Percentiles rank a stretch among this genome's conserved stretches.
These are phyloP conservation scores for Aricia agestis DNA, from an alignment of 1,140 invertebrate genomes.

Conservation along the genomic window DNA sequence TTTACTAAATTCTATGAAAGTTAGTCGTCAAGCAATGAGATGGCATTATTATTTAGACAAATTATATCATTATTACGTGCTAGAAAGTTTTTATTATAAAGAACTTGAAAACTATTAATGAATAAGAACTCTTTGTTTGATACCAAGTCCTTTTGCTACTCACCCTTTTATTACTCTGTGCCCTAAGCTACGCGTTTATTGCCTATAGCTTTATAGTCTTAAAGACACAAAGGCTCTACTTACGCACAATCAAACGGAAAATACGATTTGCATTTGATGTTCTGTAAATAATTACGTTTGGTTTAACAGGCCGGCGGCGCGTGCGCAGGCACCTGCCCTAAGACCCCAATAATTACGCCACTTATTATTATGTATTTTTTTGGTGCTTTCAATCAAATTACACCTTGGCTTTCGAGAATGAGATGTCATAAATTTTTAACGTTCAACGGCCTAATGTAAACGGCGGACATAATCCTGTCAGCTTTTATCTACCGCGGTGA, in stretches of 20 bases:
- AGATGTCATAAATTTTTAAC: constrained; percentile 72
- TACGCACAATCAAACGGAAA: constrained; percentile 4
- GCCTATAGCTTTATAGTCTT: too few species aligned
- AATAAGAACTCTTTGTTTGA: too few species aligned
- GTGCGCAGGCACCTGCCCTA: constrained; percentile 65
- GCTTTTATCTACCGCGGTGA: not conserved
- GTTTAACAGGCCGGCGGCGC: constrained; percentile 38
- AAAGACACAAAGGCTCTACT: not conserved
- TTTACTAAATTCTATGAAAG: not conserved
- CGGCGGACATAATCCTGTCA: constrained; percentile 32
- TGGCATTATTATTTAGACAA: too few species aligned
- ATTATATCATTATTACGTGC: too few species aligned
- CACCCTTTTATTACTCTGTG: too few species aligned
- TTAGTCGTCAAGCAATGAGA: too few species aligned
- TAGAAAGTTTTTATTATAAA: too few species aligned
- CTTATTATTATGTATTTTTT: constrained; percentile 73
- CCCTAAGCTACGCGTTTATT: too few species aligned
- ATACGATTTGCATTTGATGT: constrained; percentile 26
- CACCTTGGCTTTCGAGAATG: constrained; percentile 70
- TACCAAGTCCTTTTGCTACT: too few species aligned
- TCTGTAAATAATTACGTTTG: constrained; percentile 36
- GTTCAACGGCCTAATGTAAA: constrained; percentile 50
- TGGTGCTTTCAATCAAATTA: constrained; percentile 76
- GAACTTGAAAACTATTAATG: too few species aligned
- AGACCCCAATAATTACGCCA: constrained; percentile 71